phyloP scores from a whole-genome alignment of 2,113 vertebrate species.

The Tetrax tetrax region DNA sequence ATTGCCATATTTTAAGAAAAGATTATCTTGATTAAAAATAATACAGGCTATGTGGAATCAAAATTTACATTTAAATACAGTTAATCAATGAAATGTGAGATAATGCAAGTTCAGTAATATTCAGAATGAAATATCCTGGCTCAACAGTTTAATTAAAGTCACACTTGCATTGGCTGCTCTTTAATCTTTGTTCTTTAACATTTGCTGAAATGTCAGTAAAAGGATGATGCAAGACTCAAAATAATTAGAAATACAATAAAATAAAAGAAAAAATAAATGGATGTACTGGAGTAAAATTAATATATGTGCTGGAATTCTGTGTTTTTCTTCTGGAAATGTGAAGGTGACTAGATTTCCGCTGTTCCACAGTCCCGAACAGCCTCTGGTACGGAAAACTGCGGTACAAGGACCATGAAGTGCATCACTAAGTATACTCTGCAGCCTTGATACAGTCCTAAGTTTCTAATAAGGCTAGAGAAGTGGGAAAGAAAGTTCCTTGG shows the following conservation, averaged over 20 bases:
- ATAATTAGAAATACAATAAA: background rate
- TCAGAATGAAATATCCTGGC: background rate
- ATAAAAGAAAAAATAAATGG: background rate
- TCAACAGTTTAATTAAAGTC: constrained; percentile 32
- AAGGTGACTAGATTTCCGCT: background rate
- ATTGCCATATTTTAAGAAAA: background rate
- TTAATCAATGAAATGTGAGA: constrained; percentile 6
- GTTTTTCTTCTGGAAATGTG: background rate
- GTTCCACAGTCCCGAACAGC: background rate
- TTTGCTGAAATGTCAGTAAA: constrained; percentile 3
- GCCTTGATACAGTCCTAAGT: accelerated
- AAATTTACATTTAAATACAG: background rate
- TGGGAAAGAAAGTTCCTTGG: background rate
- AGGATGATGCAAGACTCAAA: background rate
- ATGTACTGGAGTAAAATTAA: background rate
- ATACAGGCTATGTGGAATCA: background rate
- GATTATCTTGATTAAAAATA: background rate
- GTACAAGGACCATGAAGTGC: background rate
- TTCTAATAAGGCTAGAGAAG: background rate
- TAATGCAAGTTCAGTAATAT: constrained; percentile 15
- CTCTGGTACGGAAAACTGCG: background rate
- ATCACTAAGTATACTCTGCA: background rate
- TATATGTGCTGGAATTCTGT: background rate
- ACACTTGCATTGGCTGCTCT: background rate
- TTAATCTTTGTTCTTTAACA: background rate